Conservation (phyloP, 2,888 invertebrate species). For the Falcaria lacertinaria region DNA sequence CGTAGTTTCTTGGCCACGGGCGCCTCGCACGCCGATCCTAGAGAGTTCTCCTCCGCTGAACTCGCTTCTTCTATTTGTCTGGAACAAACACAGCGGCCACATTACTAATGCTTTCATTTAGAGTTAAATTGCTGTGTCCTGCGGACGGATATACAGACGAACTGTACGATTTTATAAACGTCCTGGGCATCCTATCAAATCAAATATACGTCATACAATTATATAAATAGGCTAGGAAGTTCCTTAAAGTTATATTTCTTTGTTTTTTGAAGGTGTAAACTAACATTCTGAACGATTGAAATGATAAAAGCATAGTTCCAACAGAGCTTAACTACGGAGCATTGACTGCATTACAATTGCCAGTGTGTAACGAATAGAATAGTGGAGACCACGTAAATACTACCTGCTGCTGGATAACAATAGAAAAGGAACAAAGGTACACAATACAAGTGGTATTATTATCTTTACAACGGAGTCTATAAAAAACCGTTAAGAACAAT, state of each 20-base stretch:
- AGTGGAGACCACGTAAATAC: neutral
- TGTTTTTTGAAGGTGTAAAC: too few species aligned
- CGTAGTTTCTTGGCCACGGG: conserved; percentile 69
- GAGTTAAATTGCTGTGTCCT: too few species aligned
- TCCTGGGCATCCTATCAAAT: too few species aligned
- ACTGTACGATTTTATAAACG: too few species aligned
- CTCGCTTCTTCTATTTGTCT: conserved; percentile 76
- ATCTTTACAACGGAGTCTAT: neutral
- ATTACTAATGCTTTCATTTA: too few species aligned
- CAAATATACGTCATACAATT: too few species aligned
- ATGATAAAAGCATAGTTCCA: neutral
- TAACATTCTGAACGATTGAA: neutral
- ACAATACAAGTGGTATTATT: neutral
- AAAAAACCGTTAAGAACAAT: neutral
- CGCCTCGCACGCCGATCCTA: conserved; percentile 58
- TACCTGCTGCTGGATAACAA: conserved; percentile 1
- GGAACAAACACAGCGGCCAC: too few species aligned
- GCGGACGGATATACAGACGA: too few species aligned
- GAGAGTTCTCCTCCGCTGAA: conserved; percentile 77
- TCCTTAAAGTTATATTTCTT: too few species aligned
- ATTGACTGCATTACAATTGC: neutral
- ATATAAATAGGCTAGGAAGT: too few species aligned
- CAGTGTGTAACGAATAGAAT: neutral
- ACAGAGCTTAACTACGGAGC: neutral
- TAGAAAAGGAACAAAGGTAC: neutral